A percentile compares a stretch with the other conserved stretches of the same genome.
Evolutionary conservation across 2,888 invertebrate species (phyloP).

Genomic region (Cactoblastis cactorum): DNA sequence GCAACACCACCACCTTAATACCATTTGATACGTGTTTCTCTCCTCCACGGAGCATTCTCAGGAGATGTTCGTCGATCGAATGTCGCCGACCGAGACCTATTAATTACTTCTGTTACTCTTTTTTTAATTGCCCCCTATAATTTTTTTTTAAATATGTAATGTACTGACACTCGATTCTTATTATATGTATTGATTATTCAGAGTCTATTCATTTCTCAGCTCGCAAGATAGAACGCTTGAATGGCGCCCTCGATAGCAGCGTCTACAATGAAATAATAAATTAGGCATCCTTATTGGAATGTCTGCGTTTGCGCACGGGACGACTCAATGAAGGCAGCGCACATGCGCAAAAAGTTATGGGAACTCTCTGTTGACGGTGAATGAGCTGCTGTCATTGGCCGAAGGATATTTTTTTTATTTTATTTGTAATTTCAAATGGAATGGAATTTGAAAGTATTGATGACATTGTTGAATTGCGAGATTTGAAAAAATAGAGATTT

Average conservation of each 20-base stretch:
- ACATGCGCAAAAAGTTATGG: conserved; percentile 11
- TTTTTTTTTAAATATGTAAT: too few species aligned
- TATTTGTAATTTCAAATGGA: not conserved
- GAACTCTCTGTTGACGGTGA: conserved; percentile 9
- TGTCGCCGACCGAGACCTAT: too few species aligned
- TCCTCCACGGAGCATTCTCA: too few species aligned
- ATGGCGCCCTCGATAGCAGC: conserved; percentile 13
- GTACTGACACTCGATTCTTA: too few species aligned
- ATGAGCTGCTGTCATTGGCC: conserved; percentile 6
- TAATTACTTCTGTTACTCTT: too few species aligned
- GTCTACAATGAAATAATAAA: conserved; percentile 48
- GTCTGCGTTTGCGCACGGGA: conserved; percentile 22
- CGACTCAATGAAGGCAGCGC: conserved; percentile 17
- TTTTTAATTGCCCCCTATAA: too few species aligned
- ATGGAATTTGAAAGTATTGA: not conserved
- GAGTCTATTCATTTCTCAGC: not conserved
- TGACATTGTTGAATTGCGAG: not conserved
- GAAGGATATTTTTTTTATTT: too few species aligned
- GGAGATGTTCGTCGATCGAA: too few species aligned
- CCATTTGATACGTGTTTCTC: too few species aligned
- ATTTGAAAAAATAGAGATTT: too few species aligned
- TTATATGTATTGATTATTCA: too few species aligned
- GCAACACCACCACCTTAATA: too few species aligned
- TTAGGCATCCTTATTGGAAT: conserved; percentile 44
- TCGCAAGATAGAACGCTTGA: conserved; percentile 9